phyloP scores from a whole-genome alignment of 2,888 invertebrate genomes.

The Trachelus tabidus region DNA sequence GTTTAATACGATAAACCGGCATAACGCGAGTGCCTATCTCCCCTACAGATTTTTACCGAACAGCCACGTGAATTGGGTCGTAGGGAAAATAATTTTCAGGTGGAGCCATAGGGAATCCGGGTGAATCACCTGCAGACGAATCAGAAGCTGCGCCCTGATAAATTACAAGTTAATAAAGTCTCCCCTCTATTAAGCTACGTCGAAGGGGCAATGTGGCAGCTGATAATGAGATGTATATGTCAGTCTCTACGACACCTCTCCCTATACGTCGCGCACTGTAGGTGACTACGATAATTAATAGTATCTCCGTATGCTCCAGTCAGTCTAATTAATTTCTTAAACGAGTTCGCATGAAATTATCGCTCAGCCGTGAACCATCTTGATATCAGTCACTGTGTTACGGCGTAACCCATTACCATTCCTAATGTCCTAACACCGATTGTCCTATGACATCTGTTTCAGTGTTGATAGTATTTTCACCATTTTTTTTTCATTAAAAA shows the following conservation, averaged over 20 bases:
- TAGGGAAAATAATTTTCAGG: not conserved
- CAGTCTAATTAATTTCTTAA: slow-evolving; percentile 30
- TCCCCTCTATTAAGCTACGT: slow-evolving; percentile 18
- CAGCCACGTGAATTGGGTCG: not conserved
- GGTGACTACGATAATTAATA: slow-evolving; percentile 22
- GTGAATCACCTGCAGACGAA: slow-evolving; percentile 6
- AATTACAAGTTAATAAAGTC: slow-evolving; percentile 24
- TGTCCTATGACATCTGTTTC: not conserved
- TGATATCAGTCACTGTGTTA: not conserved
- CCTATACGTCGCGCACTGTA: slow-evolving; percentile 11
- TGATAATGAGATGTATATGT: slow-evolving; percentile 32
- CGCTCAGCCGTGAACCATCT: not conserved
- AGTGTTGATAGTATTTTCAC: not conserved
- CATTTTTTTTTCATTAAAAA: not conserved
- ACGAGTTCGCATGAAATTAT: slow-evolving; percentile 21
- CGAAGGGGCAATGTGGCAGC: slow-evolving; percentile 16
- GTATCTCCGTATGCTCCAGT: slow-evolving; percentile 12
- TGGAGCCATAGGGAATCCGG: not conserved
- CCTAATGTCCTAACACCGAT: not conserved
- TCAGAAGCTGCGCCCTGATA: slow-evolving; percentile 8
- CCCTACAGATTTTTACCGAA: not conserved
- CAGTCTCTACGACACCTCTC: slow-evolving; percentile 13
- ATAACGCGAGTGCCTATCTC: not conserved
- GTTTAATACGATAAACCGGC: not conserved
- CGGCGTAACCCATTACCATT: not conserved